Percentiles rank a stretch among this genome's conserved stretches.
Evolutionary conservation across 2,888 invertebrate genomes (phyloP).

Genomic region (Ommatoiulus sabulosus): DNA sequence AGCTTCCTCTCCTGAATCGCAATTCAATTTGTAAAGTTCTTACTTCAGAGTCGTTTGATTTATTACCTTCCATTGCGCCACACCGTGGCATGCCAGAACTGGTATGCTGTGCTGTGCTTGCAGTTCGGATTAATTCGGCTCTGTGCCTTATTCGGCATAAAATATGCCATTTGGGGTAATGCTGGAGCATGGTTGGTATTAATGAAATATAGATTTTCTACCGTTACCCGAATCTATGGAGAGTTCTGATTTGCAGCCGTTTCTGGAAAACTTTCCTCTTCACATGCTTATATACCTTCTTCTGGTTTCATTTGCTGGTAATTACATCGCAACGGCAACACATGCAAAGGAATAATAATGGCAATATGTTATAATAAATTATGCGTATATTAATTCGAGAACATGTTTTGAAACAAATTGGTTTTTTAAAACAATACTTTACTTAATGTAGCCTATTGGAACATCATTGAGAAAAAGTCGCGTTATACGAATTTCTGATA

Average conservation of each 20-base stretch:
- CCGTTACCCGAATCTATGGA: neutral
- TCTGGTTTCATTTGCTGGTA: too few species aligned
- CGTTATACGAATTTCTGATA: too few species aligned
- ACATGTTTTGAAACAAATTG: too few species aligned
- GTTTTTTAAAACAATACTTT: too few species aligned
- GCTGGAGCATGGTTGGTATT: neutral
- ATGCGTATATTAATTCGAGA: too few species aligned
- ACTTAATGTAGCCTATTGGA: too few species aligned
- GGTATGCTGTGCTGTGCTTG: neutral
- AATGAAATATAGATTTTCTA: neutral
- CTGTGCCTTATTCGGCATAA: neutral
- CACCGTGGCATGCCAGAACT: neutral
- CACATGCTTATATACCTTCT: too few species aligned
- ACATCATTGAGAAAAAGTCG: too few species aligned
- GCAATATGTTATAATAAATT: too few species aligned
- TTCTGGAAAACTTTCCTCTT: neutral
- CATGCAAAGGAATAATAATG: too few species aligned
- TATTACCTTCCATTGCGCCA: neutral
- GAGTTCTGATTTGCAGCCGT: neutral
- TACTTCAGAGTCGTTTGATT: neutral
- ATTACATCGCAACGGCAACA: too few species aligned
- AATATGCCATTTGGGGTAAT: neutral
- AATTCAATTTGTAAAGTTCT: constrained; percentile 19
- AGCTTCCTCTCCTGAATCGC: constrained; percentile 2
- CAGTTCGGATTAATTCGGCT: neutral